Conservation (phyloP, 2,797 vertebrate species). For the Acrocephalus scirpaceus region DNA sequence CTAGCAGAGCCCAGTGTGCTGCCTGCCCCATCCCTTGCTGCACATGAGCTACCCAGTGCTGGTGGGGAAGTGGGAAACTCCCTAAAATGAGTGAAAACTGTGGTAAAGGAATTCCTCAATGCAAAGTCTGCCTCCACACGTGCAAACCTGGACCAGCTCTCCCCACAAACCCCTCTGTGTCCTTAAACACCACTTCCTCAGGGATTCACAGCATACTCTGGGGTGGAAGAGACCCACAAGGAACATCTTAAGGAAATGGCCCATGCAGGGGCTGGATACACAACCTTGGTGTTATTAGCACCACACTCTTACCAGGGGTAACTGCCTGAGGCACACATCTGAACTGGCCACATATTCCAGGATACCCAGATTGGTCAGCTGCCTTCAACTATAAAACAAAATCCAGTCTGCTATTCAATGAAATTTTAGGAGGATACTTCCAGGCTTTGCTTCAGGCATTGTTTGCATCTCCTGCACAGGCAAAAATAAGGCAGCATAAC, state of each 20-base stretch:
- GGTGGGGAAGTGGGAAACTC: not conserved
- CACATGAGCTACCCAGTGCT: accelerated
- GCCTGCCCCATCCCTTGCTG: not conserved
- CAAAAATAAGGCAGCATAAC: not conserved
- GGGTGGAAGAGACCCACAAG: not conserved
- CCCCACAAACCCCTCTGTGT: not conserved
- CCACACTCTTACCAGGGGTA: not conserved
- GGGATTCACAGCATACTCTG: not conserved
- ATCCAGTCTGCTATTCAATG: not conserved
- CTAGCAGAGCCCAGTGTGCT: not conserved
- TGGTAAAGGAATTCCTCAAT: not conserved
- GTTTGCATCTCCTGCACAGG: not conserved
- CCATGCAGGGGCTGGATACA: not conserved
- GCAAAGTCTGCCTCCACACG: not conserved
- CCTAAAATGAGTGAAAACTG: not conserved
- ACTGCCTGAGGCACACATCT: not conserved
- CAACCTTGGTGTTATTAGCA: not conserved
- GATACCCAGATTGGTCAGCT: not conserved
- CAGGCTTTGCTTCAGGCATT: not conserved
- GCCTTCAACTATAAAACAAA: not conserved
- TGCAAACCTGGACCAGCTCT: not conserved
- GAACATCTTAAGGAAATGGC: not conserved
- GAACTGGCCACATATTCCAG: not conserved
- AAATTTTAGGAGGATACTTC: not conserved
- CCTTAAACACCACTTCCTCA: not conserved